Conservation (phyloP, 2,888 invertebrate species). For the Lutraria lutraria region DNA sequence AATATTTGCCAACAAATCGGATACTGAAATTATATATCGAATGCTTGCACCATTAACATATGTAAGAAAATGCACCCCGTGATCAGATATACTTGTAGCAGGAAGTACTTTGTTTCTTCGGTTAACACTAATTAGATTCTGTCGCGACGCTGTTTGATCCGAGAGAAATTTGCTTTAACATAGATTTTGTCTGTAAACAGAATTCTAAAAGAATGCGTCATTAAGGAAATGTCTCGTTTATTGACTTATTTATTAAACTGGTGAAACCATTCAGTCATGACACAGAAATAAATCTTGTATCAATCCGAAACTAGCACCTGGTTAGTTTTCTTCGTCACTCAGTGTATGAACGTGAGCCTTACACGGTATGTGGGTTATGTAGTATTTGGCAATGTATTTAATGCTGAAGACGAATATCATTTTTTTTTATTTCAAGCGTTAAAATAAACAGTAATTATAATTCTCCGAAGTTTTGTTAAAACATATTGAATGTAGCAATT, state of each 20-base stretch:
- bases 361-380: background rate
- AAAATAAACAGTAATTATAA: constrained; percentile 14
- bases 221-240: no score
- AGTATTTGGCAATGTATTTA: background rate
- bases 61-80: no score
- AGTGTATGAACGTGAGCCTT: background rate
- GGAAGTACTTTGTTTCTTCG: background rate
- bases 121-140: background rate
- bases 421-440: background rate
- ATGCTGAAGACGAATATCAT: background rate
- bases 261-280: background rate
- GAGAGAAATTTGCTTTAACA: background rate
- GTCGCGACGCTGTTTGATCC: background rate
- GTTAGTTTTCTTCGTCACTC: background rate
- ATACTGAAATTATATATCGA: no score
- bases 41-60: no score
- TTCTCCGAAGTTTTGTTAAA: background rate
- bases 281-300: constrained; percentile 5
- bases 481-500: background rate
- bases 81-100: background rate
- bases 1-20: background rate
- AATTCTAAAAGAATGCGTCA: background rate
- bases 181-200: background rate
- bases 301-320: background rate
- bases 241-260: background rate